A percentile compares a stretch with the other conserved stretches of the same genome.
phyloP scores from a whole-genome alignment of 2,888 invertebrate genomes.

The Thalpophila matura region DNA sequence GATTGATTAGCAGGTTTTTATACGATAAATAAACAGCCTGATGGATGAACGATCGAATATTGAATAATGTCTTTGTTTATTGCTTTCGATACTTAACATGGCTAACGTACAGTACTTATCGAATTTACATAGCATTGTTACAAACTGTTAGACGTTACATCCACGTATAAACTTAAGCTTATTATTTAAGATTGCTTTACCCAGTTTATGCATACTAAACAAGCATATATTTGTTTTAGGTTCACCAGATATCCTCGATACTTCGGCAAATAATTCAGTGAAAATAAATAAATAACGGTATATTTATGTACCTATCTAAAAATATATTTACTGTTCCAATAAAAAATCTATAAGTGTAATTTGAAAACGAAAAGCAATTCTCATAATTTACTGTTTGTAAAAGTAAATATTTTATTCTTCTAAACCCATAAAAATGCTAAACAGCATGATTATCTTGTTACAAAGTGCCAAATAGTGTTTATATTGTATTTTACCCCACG shows the following conservation, averaged over 20 bases:
- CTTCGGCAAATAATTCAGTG: background rate
- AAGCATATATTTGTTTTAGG: background rate
- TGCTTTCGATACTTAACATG: background rate
- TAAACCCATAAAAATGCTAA: conserved; percentile 59
- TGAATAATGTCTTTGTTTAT: background rate
- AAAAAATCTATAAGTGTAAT: conserved; percentile 9
- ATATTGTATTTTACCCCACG: conserved; percentile 67
- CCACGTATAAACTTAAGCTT: no score
- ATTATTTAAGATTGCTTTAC: no score
- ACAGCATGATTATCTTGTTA: conserved; percentile 59
- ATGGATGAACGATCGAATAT: conserved; percentile 17
- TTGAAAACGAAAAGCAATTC: conserved; percentile 8
- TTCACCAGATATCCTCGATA: no score
- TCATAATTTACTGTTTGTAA: conserved; percentile 27
- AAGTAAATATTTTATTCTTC: conserved; percentile 62
- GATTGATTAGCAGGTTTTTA: conserved; percentile 15
- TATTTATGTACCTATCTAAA: background rate
- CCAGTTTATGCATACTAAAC: background rate
- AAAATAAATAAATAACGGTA: background rate
- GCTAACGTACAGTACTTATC: conserved; percentile 58
- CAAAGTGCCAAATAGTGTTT: conserved; percentile 60
- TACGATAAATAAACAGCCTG: background rate
- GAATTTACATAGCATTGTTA: conserved; percentile 66
- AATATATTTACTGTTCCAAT: background rate
- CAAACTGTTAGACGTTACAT: conserved; percentile 41